Percentiles rank a stretch among this genome's conserved stretches.
Conservation (phyloP, 2,888 invertebrate genomes). For the Cacoxenus indagator region DNA sequence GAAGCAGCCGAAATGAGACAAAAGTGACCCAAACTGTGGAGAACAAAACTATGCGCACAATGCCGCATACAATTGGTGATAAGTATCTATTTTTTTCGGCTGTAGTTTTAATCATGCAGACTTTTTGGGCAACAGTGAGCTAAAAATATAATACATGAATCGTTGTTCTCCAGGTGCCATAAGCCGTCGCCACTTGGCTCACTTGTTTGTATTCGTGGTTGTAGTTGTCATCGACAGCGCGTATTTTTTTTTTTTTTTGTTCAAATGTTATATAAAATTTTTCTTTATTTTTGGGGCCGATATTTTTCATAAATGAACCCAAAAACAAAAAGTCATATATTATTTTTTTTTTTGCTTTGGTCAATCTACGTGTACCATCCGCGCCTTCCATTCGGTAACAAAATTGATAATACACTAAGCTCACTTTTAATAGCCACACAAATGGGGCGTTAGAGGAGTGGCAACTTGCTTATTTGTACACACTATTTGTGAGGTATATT, state of each 20-base stretch:
- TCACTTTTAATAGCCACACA: too few relatives aligned
- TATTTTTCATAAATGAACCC: slow-evolving; percentile 16
- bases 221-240: not conserved
- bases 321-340: slow-evolving; percentile 2
- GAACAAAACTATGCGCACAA: slow-evolving; percentile 11
- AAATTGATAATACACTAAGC: too few relatives aligned
- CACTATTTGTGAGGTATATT: too few relatives aligned
- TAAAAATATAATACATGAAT: too few relatives aligned
- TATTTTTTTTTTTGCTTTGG: not conserved
- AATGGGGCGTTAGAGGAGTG: too few relatives aligned
- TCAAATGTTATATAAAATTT: too few relatives aligned
- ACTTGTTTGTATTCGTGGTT: not conserved
- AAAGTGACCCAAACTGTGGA: slow-evolving; percentile 14
- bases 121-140: not conserved
- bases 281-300: not conserved
- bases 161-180: slow-evolving; percentile 1
- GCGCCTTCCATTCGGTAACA: not conserved
- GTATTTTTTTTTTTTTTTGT: not conserved
- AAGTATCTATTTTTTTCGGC: slow-evolving; percentile 8
- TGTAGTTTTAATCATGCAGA: not conserved
- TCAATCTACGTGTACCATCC: not conserved
- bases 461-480: too few relatives aligned
- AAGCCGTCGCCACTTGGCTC: slow-evolving; percentile 2
- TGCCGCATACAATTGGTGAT: slow-evolving; percentile 7
- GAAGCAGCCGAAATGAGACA: slow-evolving; percentile 8